Evolutionary conservation across 2,113 vertebrate species (phyloP).

Genomic region (Bufo bufo): DNA sequence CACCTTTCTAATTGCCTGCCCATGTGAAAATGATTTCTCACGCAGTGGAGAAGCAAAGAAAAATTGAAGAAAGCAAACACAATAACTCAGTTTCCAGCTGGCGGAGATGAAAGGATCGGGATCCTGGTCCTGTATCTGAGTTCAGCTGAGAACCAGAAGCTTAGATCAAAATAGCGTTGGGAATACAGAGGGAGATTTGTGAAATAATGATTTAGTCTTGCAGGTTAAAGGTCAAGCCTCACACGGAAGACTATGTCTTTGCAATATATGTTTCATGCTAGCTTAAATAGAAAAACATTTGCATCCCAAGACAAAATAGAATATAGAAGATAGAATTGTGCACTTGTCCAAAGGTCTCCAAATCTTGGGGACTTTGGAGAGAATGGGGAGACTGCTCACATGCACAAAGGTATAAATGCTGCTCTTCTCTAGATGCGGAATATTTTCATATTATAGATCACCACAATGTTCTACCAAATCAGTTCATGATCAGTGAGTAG

Average conservation of each 20-base stretch:
- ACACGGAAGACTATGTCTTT: slow-evolving; percentile 8
- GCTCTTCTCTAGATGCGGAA: too few species aligned
- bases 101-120: slow-evolving; percentile 39
- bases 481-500: too few species aligned
- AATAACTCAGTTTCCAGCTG: slow-evolving; percentile 50
- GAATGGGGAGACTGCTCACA: neutral
- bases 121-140: neutral
- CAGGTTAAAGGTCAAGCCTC: slow-evolving; percentile 28
- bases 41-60: slow-evolving; percentile 14
- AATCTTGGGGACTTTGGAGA: neutral
- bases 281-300: slow-evolving; percentile 7
- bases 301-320: neutral
- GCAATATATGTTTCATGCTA: neutral
- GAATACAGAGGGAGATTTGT: slow-evolving; percentile 19
- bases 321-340: too few species aligned
- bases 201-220: slow-evolving; percentile 47
- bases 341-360: too few species aligned
- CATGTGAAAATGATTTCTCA: slow-evolving; percentile 52
- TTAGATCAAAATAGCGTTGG: slow-evolving; percentile 33
- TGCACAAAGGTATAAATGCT: too few species aligned
- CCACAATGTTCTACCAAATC: too few species aligned
- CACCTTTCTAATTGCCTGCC: slow-evolving; percentile 57
- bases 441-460: too few species aligned
- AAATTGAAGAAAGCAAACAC: slow-evolving; percentile 43
- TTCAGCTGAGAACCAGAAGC: slow-evolving; percentile 24